phyloP scores from a whole-genome alignment of 2,113 vertebrate species.

The Mustela lutreola region DNA sequence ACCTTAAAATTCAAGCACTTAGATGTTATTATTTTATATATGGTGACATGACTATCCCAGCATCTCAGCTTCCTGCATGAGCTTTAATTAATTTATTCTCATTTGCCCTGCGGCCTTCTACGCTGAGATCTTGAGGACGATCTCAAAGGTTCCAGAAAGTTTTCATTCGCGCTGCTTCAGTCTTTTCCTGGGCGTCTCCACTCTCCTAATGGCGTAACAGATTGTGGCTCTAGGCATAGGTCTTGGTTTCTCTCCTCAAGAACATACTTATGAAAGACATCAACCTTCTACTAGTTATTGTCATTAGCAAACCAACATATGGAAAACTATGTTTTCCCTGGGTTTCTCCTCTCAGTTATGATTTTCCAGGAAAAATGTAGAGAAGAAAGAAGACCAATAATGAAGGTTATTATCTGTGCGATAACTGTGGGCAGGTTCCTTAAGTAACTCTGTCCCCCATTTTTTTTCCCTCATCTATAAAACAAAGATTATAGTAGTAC shows the following conservation, averaged over 20 bases:
- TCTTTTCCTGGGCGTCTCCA: not conserved
- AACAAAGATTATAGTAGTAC: not conserved
- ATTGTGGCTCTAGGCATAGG: not conserved
- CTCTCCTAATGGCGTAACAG: not conserved
- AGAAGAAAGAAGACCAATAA: not conserved
- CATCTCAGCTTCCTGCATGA: not conserved
- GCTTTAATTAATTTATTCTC: not conserved
- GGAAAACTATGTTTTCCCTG: not conserved
- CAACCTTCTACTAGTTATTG: not conserved
- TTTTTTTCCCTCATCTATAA: not conserved
- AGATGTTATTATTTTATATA: not conserved
- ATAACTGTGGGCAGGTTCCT: rapidly evolving
- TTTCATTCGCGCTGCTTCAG: not conserved
- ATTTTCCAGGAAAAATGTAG: not conserved
- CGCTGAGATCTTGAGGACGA: not conserved
- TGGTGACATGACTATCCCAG: not conserved
- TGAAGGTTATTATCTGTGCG: not conserved
- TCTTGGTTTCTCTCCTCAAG: not conserved
- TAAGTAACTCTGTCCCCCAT: not conserved
- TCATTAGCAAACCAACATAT: not conserved
- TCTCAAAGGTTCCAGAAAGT: not conserved
- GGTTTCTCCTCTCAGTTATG: not conserved
- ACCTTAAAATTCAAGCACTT: not conserved
- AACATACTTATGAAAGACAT: not conserved
- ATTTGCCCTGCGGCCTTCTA: not conserved